Conservation (phyloP, 2,797 vertebrate genomes). For the Spinus olivaceus region DNA sequence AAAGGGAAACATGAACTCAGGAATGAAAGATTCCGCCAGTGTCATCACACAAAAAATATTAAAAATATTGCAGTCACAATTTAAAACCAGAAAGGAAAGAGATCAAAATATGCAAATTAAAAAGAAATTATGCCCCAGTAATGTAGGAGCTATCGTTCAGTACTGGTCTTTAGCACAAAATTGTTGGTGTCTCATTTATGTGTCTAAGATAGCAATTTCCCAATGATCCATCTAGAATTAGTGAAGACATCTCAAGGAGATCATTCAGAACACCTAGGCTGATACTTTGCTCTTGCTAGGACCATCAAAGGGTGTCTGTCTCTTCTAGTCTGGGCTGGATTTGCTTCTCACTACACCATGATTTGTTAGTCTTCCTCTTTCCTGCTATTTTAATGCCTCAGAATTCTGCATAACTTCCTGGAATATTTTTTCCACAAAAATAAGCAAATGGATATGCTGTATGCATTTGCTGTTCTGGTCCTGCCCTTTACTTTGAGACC, state of each 20-base stretch:
- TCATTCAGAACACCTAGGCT: neutral
- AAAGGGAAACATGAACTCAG: neutral
- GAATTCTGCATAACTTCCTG: neutral
- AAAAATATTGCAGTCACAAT: neutral
- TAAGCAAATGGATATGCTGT: neutral
- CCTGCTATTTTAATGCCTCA: neutral
- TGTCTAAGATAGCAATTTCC: neutral
- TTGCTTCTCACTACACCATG: neutral
- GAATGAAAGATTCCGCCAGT: neutral
- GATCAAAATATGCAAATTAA: neutral
- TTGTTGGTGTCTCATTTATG: neutral
- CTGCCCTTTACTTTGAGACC: neutral
- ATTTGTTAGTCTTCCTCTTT: neutral
- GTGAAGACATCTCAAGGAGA: fast-evolving
- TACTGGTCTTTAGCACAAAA: neutral
- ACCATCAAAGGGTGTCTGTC: neutral
- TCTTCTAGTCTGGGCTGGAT: neutral
- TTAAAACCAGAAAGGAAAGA: neutral
- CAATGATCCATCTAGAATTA: neutral
- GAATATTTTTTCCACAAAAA: neutral
- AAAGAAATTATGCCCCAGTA: neutral
- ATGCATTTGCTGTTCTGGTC: neutral
- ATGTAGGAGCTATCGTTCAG: neutral
- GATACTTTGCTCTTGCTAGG: neutral
- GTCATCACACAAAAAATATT: neutral